Conservation (phyloP, 2,888 invertebrate genomes). For the Athalia cordata region DNA sequence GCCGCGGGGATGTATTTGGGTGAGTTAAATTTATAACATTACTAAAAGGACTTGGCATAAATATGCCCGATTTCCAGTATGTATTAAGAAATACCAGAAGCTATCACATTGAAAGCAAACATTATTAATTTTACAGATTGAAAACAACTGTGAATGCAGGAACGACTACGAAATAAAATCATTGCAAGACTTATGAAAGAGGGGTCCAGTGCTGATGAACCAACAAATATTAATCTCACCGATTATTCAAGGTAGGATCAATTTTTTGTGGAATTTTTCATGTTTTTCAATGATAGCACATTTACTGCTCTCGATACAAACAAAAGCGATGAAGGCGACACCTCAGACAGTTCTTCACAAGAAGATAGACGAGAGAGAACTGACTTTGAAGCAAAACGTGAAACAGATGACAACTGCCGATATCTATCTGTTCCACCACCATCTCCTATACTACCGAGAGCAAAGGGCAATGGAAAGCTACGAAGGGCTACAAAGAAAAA, state of each 20-base stretch:
- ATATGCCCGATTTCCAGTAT: not conserved
- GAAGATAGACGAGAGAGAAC: slow-evolving; percentile 66
- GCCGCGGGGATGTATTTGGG: slow-evolving; percentile 34
- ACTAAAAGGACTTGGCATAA: not conserved
- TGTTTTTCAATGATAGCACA: not conserved
- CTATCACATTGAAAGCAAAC: not conserved
- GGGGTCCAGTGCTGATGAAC: slow-evolving; percentile 92
- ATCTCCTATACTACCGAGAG: slow-evolving; percentile 78
- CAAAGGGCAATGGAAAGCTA: slow-evolving; percentile 62
- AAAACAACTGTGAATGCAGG: slow-evolving; percentile 73
- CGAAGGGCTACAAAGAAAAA: slow-evolving; percentile 56
- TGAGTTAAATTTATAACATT: slow-evolving; percentile 19
- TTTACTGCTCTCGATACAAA: not conserved
- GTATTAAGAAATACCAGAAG: not conserved
- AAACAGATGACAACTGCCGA: slow-evolving; percentile 73
- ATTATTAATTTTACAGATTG: slow-evolving; percentile 6
- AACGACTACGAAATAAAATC: slow-evolving; percentile 86
- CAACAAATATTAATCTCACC: slow-evolving; percentile 88
- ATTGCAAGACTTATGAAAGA: slow-evolving; percentile 86
- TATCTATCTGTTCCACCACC: slow-evolving; percentile 80
- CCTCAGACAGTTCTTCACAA: slow-evolving; percentile 83
- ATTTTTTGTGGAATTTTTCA: slow-evolving; percentile 25
- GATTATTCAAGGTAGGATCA: slow-evolving; percentile 89
- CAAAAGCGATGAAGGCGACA: slow-evolving; percentile 86
- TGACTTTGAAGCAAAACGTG: slow-evolving; percentile 71